Conservation (phyloP, 2,113 vertebrate genomes). For the Cathartes aura region DNA sequence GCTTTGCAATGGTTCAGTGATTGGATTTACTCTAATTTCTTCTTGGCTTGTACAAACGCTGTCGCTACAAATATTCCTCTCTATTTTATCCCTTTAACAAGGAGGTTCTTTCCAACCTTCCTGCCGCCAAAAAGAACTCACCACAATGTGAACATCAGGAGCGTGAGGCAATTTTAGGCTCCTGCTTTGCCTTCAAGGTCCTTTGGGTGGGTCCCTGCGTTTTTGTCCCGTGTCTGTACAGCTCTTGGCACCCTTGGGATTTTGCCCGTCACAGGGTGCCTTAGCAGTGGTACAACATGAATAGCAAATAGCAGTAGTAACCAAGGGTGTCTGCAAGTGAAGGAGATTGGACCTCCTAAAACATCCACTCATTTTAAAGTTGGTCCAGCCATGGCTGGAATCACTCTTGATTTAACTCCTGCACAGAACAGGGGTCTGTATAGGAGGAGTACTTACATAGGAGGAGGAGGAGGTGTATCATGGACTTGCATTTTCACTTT, state of each 20-base stretch:
- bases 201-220: not conserved
- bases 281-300: not conserved
- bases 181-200: not conserved
- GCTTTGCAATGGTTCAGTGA: slow-evolving; percentile 4
- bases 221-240: not conserved
- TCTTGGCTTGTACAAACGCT: not conserved
- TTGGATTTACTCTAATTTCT: not conserved
- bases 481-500: not conserved
- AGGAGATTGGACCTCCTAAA: not conserved
- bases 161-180: not conserved
- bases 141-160: not conserved
- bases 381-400: not conserved
- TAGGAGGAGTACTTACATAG: not conserved
- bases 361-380: not conserved
- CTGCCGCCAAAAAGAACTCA: not conserved
- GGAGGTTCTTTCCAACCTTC: not conserved
- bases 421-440: not conserved
- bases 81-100: not conserved
- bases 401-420: not conserved
- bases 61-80: not conserved
- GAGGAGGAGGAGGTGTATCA: not conserved
- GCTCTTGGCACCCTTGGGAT: not conserved
- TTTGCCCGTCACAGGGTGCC: not conserved
- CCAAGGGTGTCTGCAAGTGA: not conserved
- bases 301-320: not conserved